These are phyloP conservation scores for Artibeus jamaicensis DNA, from an alignment of 2,797 vertebrate genomes.

Conservation along the genomic window DNA sequence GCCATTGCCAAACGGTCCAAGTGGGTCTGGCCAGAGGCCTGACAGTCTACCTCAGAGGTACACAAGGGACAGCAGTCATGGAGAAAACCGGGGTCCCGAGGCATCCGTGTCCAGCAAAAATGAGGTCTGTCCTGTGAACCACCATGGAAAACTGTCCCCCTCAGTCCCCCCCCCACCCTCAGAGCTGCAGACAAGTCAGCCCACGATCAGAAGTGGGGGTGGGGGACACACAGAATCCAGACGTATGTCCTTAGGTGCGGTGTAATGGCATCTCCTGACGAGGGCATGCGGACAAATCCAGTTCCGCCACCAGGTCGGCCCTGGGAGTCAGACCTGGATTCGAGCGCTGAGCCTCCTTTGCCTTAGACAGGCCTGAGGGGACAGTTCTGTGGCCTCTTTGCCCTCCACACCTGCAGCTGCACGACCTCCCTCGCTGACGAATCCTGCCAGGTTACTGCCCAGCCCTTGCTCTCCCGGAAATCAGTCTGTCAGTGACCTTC, in stretches of 20 bases:
- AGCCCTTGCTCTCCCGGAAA: background rate
- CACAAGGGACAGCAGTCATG: background rate
- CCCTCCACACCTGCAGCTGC: background rate
- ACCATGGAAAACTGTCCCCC: background rate
- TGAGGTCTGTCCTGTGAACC: background rate
- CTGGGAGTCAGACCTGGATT: background rate
- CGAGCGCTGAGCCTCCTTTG: background rate
- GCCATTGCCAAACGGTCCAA: background rate
- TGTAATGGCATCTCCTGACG: background rate
- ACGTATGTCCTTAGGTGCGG: background rate
- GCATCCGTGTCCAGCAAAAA: background rate
- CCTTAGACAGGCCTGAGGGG: background rate
- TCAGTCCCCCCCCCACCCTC: background rate
- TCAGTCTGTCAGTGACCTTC: background rate
- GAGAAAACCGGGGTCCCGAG: background rate
- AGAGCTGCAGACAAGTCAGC: background rate
- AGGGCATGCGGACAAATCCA: background rate
- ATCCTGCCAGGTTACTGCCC: background rate
- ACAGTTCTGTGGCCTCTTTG: background rate
- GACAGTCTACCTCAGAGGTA: background rate
- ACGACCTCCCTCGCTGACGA: background rate
- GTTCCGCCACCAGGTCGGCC: accelerated
- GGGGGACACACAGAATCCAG: background rate
- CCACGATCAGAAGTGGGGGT: background rate
- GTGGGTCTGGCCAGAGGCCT: background rate